phyloP scores from a whole-genome alignment of 2,888 invertebrate genomes.

The Chrysotoxum bicinctum region DNA sequence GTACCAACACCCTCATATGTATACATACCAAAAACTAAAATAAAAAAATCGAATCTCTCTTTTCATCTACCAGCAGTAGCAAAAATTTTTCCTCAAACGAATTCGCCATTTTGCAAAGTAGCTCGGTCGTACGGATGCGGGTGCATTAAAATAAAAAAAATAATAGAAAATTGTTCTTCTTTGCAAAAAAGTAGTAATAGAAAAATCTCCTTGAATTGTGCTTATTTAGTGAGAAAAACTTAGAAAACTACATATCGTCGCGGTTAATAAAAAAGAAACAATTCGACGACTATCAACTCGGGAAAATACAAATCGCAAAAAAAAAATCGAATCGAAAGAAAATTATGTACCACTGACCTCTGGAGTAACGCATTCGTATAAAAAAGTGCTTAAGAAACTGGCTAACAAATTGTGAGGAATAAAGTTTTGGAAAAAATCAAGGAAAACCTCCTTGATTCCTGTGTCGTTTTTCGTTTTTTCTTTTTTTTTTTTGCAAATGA shows the following conservation, averaged over 20 bases:
- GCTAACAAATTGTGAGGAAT: background rate
- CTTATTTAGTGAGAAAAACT: slow-evolving; percentile 29
- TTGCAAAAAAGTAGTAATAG: slow-evolving; percentile 47
- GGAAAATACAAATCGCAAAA: slow-evolving; percentile 28
- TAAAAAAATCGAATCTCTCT: slow-evolving; percentile 60
- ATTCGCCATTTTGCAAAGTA: slow-evolving; percentile 76
- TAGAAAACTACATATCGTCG: slow-evolving; percentile 39
- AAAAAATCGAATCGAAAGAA: slow-evolving; percentile 36
- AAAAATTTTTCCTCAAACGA: slow-evolving; percentile 70
- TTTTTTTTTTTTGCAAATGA: slow-evolving; percentile 24
- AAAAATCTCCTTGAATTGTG: background rate
- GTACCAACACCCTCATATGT: slow-evolving; percentile 48
- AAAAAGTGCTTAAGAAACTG: slow-evolving; percentile 20
- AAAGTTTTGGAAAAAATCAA: background rate
- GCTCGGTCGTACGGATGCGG: slow-evolving; percentile 74
- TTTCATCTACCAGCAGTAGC: slow-evolving; percentile 45
- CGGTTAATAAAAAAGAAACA: background rate
- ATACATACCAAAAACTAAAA: slow-evolving; percentile 37
- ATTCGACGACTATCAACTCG: slow-evolving; percentile 15
- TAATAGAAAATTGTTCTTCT: slow-evolving; percentile 54
- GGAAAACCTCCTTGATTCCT: slow-evolving; percentile 3
- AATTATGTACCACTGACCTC: slow-evolving; percentile 66
- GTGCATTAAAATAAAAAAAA: slow-evolving; percentile 59
- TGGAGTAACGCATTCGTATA: slow-evolving; percentile 48
- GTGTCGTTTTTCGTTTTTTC: slow-evolving; percentile 19